Base-by-base conservation (phyloP, 1,140 invertebrate genomes). In the Acromyrmex heyeri region DNA sequence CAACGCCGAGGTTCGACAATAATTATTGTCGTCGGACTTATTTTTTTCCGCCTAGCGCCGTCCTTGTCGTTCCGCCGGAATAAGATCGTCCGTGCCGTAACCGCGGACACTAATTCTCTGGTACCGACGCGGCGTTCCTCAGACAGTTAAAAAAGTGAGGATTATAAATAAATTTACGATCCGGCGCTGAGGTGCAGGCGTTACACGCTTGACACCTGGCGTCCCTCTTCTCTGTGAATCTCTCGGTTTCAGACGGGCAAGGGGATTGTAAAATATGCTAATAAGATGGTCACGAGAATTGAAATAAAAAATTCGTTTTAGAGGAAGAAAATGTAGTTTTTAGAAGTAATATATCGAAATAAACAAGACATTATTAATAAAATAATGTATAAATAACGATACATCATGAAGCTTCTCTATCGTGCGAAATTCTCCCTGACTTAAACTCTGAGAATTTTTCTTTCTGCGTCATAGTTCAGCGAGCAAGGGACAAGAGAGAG, bases 81-180 rank as follows among this genome's bases (percentile, higher is more conserved):
- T 30, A 55, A 59, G 24, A 53, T 77, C 61, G 70, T 24, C 27
- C 57, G 67, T 53, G 57, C 55, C 44, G 64, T 64, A 85, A 64
- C 27, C 53, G 62, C 65, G 59, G 30, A 72, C 88, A 76, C 77
- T 88, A 91, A 91, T 91, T 91, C 86, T 87, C 73, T 55, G 12
- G 18, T 24, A 16, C 53, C 48, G 14, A 44, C 10, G 48, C 14
- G 53, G 14, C 53, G 18, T 38, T 67, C n/a, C 18, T 50, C 24
- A 70, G 62, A 24, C 59, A 34, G 55, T 86, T 87, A 50, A 77
- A 90, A 86, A 86, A 86, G 73, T 64, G 69, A 57, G 61, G 57
- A 88, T 91, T 91, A 92, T 90, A 88, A 92, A 91, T 92, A 91
- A 91, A 88, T 91, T 86, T 72, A 64, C 34, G 59, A 16, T 30